These are phyloP conservation scores for Apantesis nais DNA, from an alignment of 2,888 invertebrate species.

Conservation along the genomic window DNA sequence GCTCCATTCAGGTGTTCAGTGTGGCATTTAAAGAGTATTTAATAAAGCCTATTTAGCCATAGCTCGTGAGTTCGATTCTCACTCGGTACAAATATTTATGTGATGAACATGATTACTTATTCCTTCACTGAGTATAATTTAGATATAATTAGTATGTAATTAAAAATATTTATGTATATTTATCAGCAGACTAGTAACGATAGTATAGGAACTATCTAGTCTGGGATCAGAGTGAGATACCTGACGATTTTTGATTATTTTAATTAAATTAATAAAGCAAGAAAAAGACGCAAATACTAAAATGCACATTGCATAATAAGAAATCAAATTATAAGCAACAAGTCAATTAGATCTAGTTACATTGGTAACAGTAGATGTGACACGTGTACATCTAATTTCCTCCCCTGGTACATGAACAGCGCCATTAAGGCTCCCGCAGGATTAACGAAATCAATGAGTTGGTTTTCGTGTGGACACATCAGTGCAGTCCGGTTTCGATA, in stretches of 20 bases:
- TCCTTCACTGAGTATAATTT: too few relatives aligned
- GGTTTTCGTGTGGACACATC: slow-evolving; percentile 22
- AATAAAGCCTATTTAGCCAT: too few relatives aligned
- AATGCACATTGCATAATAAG: background rate
- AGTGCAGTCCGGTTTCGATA: slow-evolving; percentile 4
- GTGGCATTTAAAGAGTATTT: too few relatives aligned
- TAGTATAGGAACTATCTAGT: too few relatives aligned
- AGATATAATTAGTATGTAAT: too few relatives aligned
- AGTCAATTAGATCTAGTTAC: slow-evolving; percentile 29
- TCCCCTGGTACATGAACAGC: slow-evolving; percentile 52
- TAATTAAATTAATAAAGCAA: background rate
- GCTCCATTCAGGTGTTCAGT: slow-evolving; percentile 11
- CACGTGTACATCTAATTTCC: slow-evolving; percentile 63
- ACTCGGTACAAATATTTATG: too few relatives aligned
- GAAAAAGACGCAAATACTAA: background rate
- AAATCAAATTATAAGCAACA: background rate
- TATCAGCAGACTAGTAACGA: too few relatives aligned
- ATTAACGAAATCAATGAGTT: slow-evolving; percentile 77
- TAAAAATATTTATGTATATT: too few relatives aligned
- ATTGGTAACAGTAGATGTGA: slow-evolving; percentile 20
- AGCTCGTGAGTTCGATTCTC: too few relatives aligned
- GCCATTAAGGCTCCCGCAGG: slow-evolving; percentile 71
- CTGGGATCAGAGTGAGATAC: too few relatives aligned
- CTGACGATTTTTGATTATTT: background rate
- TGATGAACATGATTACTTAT: too few relatives aligned